Base-by-base conservation (phyloP, 2,113 vertebrate species). In the Planiliza haematocheilus region DNA sequence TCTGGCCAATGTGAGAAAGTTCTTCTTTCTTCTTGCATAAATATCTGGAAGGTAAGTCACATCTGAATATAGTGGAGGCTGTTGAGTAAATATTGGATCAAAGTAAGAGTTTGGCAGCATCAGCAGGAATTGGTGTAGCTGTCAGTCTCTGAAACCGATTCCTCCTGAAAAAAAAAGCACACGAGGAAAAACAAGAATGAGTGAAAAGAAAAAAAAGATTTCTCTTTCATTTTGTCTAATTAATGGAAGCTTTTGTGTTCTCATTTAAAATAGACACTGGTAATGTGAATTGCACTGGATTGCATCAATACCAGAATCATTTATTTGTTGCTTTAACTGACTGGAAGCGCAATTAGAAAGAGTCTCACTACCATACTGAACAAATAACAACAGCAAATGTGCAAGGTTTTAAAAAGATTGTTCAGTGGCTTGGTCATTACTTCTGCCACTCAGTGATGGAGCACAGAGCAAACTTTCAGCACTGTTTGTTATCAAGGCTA, bases 371-470 rank as follows among this genome's bases (percentile, higher is more conserved):
- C 18, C 36, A 20, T 39, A 8, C 11, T 45, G 41, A 48, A 48
- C 37, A 56, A 42, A 67, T 8, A 36, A 71, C 52, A 69, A 74
- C 3, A 24, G 51, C 24, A 67, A 34, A 71, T 61, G 20, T 56
- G 63, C 52, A 18, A 76, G 52, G 18, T 36, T 82, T 65, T 65
- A 17, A 74, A n/a, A n/a, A n/a, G n/a, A n/a, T n/a, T n/a, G n/a
- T 14, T 39, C 24, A 50, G 11, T 52, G 62, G 70, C 24, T 39
- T 16, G 18, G 37, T 39, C 56, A 34, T 70, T 74, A 57, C 17
- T 67, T 14, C 7, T 17, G 48, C 17, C 39, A 38, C 30, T 59
- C 7, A 4, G 8, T 65, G 70, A 66, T 37, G 10, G 11, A 55
- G 57, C 24, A 7, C 14, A 8, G 21, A n/a, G n/a, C n/a, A n/a